Percentiles rank a stretch among this genome's conserved stretches.
These are phyloP conservation scores for Takifugu bimaculatus DNA, from an alignment of 2,113 vertebrate species.

Conservation along the genomic window DNA sequence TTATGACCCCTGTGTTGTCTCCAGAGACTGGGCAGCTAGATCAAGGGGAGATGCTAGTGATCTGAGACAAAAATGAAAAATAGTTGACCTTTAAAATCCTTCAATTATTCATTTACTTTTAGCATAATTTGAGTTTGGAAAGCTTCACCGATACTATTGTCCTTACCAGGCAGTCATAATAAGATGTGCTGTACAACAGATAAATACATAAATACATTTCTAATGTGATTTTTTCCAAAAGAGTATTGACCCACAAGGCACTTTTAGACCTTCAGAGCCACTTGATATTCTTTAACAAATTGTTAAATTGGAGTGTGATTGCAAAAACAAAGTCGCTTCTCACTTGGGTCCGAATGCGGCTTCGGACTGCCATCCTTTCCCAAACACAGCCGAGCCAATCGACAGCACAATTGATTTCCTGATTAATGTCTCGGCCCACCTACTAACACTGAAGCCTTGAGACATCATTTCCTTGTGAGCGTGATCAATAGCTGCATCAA, in stretches of 20 bases:
- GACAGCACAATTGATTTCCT: conserved; percentile 84
- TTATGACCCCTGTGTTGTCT: too few species aligned
- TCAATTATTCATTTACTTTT: neutral
- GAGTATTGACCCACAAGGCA: conserved; percentile 3
- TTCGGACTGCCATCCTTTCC: conserved; percentile 71
- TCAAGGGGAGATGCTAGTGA: too few species aligned
- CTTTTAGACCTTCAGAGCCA: conserved; percentile 8
- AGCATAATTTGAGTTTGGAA: too few species aligned
- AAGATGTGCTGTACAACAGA: too few species aligned
- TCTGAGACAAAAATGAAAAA: too few species aligned
- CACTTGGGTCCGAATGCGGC: conserved; percentile 45
- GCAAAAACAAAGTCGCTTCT: conserved; percentile 51
- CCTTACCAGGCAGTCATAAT: too few species aligned
- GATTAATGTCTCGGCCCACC: conserved; percentile 83
- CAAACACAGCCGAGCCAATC: conserved; percentile 73
- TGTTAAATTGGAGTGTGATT: conserved; percentile 51
- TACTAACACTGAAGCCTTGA: conserved; percentile 74
- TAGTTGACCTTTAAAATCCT: neutral
- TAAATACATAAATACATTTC: too few species aligned
- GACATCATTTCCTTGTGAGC: conserved; percentile 83
- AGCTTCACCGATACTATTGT: too few species aligned
- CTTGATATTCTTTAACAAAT: conserved; percentile 26
- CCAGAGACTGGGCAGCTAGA: too few species aligned
- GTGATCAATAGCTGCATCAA: conserved; percentile 84
- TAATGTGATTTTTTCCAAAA: neutral